Base-by-base conservation (phyloP, 2,797 vertebrate genomes). In the Parotocinclus haroldoi region DNA sequence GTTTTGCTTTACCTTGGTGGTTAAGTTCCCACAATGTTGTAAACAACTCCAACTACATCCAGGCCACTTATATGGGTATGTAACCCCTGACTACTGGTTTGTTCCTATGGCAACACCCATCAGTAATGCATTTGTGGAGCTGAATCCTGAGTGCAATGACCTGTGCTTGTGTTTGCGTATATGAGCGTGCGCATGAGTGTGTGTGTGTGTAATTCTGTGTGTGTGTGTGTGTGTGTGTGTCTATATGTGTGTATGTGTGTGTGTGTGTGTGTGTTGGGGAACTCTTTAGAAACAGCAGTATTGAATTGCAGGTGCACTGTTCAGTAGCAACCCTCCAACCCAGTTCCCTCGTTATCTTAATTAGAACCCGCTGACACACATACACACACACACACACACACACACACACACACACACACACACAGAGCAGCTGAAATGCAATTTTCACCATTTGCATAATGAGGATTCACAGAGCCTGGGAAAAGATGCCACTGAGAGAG, bases 381-480 rank as follows among this genome's bases (percentile, higher is more conserved):
- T 39, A 62, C 7, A 46, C 48, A 46, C 58, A 53, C 52, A 74
- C 52, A 52, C 62, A 57, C 18, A 70, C 51, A 62, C 38, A 46
- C 57, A 37, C 48, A 58, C 55, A 58, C 53, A n/a, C 71, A 11
- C 54, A 53, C 39, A 60, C 58, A 12, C 48, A 53, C 13, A 27
- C 57, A 57, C 54, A 58, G 39, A 71, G 51, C 55, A 42, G 48
- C 63, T 53, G 64, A 71, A 78, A 78, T 69, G 69, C 59, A 68
- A 79, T 74, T 79, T 63, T 68, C 70, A 57, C 68, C 66, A 79
- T 79, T 77, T 77, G 73, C 75, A 73, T 79, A 78, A 77, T 71
- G 75, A 81, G 72, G 66, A 64, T 74, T 64, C 66, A 54, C 48
- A 58, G 58, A 74, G 53, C 55, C 63, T 77, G 50, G 56, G 58